Percentiles rank a stretch among this genome's conserved stretches.
Evolutionary conservation across 35 echinoderm and acorn worm species (phyloP).

Genomic region (Ophioderma brevispina): DNA sequence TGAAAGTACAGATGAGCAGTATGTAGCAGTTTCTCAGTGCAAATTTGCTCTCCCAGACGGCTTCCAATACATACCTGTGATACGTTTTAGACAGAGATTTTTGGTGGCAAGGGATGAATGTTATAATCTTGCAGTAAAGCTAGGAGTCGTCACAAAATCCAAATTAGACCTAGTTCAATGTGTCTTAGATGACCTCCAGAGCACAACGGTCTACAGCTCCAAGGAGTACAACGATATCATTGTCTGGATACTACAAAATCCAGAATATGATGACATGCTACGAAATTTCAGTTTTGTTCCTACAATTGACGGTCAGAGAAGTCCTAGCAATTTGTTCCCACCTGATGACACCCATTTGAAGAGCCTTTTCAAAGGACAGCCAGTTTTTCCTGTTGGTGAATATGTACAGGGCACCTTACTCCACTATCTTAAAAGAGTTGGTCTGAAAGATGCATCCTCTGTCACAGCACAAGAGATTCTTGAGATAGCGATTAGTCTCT

Average conservation of each 20-base stretch:
- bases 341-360: background rate
- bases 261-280: constrained; percentile 1
- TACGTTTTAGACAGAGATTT: background rate
- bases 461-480: constrained; percentile 8
- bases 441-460: background rate
- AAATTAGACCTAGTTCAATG: background rate
- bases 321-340: background rate
- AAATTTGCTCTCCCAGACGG: background rate
- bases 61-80: background rate
- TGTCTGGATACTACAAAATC: background rate
- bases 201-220: background rate
- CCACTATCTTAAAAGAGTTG: background rate
- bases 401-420: constrained; percentile 7
- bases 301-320: background rate
- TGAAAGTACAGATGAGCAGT: background rate
- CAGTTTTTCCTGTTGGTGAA: background rate
- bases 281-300: background rate
- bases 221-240: background rate
- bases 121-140: background rate
- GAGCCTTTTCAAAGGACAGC: background rate
- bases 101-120: background rate
- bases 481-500: background rate
- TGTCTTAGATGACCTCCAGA: constrained; percentile 1
- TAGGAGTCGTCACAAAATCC: background rate
- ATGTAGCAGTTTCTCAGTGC: background rate